A percentile compares a stretch with the other conserved stretches of the same genome.
These are phyloP conservation scores for Bostrychus sinensis DNA, from an alignment of 2,113 vertebrate genomes.

Conservation along the genomic window DNA sequence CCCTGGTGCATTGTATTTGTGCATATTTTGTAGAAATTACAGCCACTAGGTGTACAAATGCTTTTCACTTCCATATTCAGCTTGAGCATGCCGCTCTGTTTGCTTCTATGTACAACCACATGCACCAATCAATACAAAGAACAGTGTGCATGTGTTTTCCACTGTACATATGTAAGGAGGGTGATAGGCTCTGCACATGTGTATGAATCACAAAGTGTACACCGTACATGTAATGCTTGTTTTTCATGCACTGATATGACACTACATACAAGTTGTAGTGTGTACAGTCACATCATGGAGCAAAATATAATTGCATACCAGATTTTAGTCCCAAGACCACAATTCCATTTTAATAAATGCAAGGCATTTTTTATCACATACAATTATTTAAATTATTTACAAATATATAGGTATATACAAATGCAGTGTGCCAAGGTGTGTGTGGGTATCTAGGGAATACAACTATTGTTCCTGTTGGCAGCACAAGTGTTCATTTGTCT, in stretches of 20 bases:
- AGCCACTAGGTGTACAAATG: constrained; percentile 11
- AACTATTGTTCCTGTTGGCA: too few relatives aligned
- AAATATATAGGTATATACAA: constrained; percentile 41
- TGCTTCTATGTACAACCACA: neutral
- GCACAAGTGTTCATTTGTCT: too few relatives aligned
- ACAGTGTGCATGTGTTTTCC: neutral
- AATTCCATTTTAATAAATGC: too few relatives aligned
- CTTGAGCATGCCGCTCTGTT: neutral
- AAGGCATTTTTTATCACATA: too few relatives aligned
- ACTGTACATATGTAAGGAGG: neutral
- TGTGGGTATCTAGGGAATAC: too few relatives aligned
- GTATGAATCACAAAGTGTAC: neutral
- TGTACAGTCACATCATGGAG: too few relatives aligned
- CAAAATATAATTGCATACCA: too few relatives aligned
- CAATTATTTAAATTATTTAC: too few relatives aligned
- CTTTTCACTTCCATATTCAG: constrained; percentile 1
- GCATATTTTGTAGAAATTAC: constrained; percentile 7
- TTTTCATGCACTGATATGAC: too few relatives aligned
- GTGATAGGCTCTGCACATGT: neutral
- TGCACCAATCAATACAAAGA: neutral
- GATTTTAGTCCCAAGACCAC: too few relatives aligned
- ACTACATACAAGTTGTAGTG: too few relatives aligned
- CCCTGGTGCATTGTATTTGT: constrained; percentile 11
- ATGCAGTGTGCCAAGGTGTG: neutral
- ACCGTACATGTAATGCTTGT: too few relatives aligned